A percentile compares a stretch with the other conserved stretches of the same genome.
Evolutionary conservation across 2,888 invertebrate species (phyloP).

Genomic region (Agrochola lota): DNA sequence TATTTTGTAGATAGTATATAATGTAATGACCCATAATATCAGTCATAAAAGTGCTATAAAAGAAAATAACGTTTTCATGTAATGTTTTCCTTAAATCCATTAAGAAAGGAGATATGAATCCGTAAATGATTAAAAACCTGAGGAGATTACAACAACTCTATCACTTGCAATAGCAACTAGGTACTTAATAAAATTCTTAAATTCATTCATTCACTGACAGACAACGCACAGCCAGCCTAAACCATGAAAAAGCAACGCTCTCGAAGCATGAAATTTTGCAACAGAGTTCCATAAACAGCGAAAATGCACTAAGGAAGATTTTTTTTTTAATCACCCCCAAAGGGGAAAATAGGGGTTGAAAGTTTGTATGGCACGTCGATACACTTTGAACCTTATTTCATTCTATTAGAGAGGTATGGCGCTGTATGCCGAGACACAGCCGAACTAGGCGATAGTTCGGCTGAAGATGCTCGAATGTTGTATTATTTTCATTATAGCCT

Average conservation of each 20-base stretch:
- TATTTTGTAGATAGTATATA: slow-evolving; percentile 39
- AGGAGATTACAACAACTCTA: neutral
- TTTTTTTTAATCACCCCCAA: neutral
- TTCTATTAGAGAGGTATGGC: too few species aligned
- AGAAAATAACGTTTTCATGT: slow-evolving; percentile 19
- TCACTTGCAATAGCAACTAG: neutral
- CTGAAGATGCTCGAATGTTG: too few species aligned
- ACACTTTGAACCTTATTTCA: neutral
- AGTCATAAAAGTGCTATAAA: slow-evolving; percentile 27
- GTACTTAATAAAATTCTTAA: neutral
- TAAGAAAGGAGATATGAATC: neutral
- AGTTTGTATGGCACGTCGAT: too few species aligned
- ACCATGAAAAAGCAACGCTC: neutral
- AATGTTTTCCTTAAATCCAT: slow-evolving; percentile 2
- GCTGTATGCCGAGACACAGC: too few species aligned
- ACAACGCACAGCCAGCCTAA: neutral
- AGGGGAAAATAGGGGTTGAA: neutral
- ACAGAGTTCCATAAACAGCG: neutral
- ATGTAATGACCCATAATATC: slow-evolving; percentile 32
- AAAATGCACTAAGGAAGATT: neutral
- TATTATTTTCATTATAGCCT: too few species aligned
- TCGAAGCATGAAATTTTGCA: neutral
- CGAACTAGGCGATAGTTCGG: too few species aligned
- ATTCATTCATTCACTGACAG: neutral
- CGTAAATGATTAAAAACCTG: slow-evolving; percentile 9